Evolutionary conservation across 2,797 vertebrate genomes (phyloP), one percentile per base, ranked within the genome.

Genomic region (Dendrocincla tyrannina): DNA sequence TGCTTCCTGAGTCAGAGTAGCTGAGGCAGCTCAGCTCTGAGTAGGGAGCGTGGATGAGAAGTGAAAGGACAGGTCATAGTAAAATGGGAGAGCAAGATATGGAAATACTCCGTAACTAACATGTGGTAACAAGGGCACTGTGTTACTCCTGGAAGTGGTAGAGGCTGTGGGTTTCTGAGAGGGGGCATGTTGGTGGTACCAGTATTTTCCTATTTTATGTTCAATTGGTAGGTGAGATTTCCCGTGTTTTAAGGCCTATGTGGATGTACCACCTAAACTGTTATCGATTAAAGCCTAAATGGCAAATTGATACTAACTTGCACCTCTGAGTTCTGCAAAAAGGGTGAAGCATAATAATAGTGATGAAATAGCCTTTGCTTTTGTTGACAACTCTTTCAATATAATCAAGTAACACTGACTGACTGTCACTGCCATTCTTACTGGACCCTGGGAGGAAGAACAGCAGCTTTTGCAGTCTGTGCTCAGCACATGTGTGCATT

Each of bases 401-500:
- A 12, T 50, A 69, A 35, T 79, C 18, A 32, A 30, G 22, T 85
- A 56, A 33, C 46, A n/a, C 19, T 49, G 24, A 32, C 9, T 50
- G 62, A n/a, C 55, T 72, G 19, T 73, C 30, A n/a, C 33, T 86
- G 41, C 66, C 11, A 4, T 78, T 89, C 44, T 52, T 59, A 20
- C 6, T 39, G 23, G 15, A 56, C 25, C 32, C 30, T 78, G 14
- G 3, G 3, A 62, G 32, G 27, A 67, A 23, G 24, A 83, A 18
- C 35, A 67, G 28, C n/a, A 59, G 2, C 56, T 63, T 74, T 23
- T 2, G 3, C 10, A 4, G 16, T 68, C 62, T 41, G 27, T 88
- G 23, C n/a, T 69, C 0, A 0, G 17, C 17, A 9, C 8, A 6
- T 0, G 0, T 0, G 1, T 46, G 24, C 47, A 3, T 52, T 93